Base-by-base conservation (phyloP, 2,113 vertebrate species). In the Ailuropoda melanoleuca region DNA sequence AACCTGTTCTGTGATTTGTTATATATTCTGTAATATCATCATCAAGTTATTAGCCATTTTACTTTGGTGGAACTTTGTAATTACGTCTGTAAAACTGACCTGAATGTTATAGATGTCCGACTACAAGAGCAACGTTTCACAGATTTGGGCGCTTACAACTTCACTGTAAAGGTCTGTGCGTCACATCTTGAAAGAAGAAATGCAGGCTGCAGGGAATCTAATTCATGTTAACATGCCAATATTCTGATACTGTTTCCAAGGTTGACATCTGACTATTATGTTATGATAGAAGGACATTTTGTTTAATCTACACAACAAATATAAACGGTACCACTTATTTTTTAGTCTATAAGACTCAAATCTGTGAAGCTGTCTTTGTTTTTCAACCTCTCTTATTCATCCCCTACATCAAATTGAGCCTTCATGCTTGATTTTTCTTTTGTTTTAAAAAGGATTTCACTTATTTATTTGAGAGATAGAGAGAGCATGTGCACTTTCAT, bases 1-100 rank as follows among this genome's bases (percentile, higher is more conserved):
- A n/a, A 31, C 8, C 92, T 92, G 18, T 50, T 95, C 91, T 91
- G 14, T 53, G 34, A 81, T 82, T 96, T 93, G 3, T 66, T 95
- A 53, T 2, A 75, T 48, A 72, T 37, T 81, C 10, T 95, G 4
- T 83, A 75, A 46, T 88, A 84, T 75, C 60, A 83, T 46, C 34
- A 92, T 48, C 68, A 95, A 46, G 2, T 80, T 92, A 91, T 88
- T 93, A 29, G 39, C 37, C 8, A 8, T 56, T 93, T 87, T 31
- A 60, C 19, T 70, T 58, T 24, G 23, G 55, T 46, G 15, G 10
- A 77, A 84, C 39, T 81, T 96, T 34, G 0, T 37, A 64, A 60
- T 55, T 66, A 14, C 46, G 26, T 78, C 46, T 23, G 10, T 81
- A n/a, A 93, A 88, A 78, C 48, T 72, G 58, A 83, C 75, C 64